These are phyloP conservation scores for Scaptomyza parva DNA, from an alignment of 2,888 invertebrate species.

Conservation along the genomic window DNA sequence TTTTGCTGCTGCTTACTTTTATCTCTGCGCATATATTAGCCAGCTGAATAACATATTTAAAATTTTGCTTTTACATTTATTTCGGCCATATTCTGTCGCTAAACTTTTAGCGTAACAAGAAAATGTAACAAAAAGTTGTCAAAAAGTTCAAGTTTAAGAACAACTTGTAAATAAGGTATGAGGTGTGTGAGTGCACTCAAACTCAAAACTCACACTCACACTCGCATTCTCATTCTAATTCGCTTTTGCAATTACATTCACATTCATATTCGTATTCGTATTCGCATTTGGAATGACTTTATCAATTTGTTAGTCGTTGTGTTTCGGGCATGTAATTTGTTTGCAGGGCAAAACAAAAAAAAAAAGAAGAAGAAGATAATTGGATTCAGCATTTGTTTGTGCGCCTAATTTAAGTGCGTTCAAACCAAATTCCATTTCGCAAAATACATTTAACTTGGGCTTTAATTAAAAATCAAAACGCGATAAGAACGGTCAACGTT, in stretches of 20 bases:
- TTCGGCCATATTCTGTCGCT: background rate
- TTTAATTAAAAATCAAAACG: conserved; percentile 77
- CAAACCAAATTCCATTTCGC: conserved; percentile 66
- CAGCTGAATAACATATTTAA: background rate
- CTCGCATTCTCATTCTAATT: no score
- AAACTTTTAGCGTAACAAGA: conserved; percentile 13
- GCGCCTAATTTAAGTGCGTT: conserved; percentile 63
- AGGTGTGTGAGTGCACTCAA: background rate
- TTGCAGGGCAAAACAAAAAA: conserved; percentile 14
- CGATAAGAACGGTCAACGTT: conserved; percentile 64
- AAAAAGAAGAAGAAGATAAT: conserved; percentile 44
- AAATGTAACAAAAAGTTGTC: conserved; percentile 49
- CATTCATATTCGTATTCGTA: conserved; percentile 1
- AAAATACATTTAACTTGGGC: conserved; percentile 59
- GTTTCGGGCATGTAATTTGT: conserved; percentile 53
- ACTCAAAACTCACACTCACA: background rate
- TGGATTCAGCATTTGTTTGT: conserved; percentile 61
- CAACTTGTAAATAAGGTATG: conserved; percentile 37
- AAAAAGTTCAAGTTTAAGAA: conserved; percentile 57
- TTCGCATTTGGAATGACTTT: conserved; percentile 59
- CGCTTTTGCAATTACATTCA: no score
- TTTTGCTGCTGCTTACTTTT: background rate
- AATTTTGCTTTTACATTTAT: conserved; percentile 7
- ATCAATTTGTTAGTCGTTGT: conserved; percentile 54
- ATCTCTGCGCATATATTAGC: background rate